Percentiles rank a stretch among this genome's conserved stretches.
Evolutionary conservation across 92 coral and sea anemone species (phyloP).

Genomic region (Phenganax marumi): DNA sequence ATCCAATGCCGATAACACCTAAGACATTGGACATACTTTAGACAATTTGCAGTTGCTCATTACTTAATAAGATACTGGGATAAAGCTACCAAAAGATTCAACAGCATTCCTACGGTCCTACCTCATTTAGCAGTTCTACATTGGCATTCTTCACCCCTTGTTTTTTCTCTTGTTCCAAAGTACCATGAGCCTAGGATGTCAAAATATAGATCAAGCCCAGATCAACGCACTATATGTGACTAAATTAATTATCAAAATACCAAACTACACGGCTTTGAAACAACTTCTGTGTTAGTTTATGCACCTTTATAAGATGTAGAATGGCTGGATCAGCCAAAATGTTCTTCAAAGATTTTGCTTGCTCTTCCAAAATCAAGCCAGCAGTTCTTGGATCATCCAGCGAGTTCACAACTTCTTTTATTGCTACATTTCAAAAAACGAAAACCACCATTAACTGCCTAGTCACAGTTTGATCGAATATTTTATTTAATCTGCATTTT

Average conservation of each 20-base stretch:
- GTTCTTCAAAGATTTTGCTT: conserved; percentile 88
- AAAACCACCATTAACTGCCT: neutral
- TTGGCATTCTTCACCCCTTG: conserved; percentile 83
- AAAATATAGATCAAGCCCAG: neutral
- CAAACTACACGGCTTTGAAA: neutral
- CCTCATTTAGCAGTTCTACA: conserved; percentile 68
- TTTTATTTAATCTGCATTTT: neutral
- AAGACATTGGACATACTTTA: neutral
- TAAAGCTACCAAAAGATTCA: neutral
- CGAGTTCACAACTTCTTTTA: conserved; percentile 79
- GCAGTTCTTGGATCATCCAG: conserved; percentile 92
- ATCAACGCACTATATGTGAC: neutral
- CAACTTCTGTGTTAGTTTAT: no score
- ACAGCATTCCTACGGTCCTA: conserved; percentile 23
- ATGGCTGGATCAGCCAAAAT: conserved; percentile 94
- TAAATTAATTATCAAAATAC: neutral
- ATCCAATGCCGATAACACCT: conserved; percentile 72
- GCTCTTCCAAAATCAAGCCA: conserved; percentile 93
- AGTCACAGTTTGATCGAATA: neutral
- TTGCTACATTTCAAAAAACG: conserved; percentile 62
- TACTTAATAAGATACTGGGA: neutral
- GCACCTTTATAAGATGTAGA: conserved; percentile 76
- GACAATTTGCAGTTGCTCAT: neutral
- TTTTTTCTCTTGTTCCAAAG: conserved; percentile 87
- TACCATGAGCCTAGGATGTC: conserved; percentile 76